Evolutionary conservation across 2,113 vertebrate species (phyloP), one percentile per base, ranked within the genome.

Genomic region (Origma solitaria): DNA sequence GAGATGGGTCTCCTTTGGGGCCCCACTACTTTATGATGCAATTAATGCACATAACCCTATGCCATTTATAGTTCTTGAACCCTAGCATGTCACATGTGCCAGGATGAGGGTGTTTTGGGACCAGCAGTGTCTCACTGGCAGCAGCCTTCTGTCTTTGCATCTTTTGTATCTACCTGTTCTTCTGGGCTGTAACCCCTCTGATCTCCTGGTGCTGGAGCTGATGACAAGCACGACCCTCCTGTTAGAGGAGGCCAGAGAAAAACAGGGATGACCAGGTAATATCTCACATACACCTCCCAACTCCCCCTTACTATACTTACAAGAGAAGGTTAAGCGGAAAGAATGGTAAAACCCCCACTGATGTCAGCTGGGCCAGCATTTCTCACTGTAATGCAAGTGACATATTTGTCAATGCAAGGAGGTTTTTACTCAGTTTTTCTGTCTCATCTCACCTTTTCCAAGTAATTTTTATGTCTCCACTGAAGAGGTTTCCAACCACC

Each of bases 11-110:
- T 92, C 86, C 82, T 82, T 53, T 33, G 73, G 66, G 81, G 49
- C 38, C 28, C 13, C 22, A 79, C 61, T 84, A 49, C 60, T 77
- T 89, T 37, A 87, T 68, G 84, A 68, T 85, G 73, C 66, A 95
- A 82, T 93, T 72, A 90, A 93, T 79, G 79, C 79, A 92, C 57
- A 68, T 53, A 80, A 85, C 60, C 62, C 64, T 24, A 15, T 47
- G 80, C 82, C 68, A 69, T 72, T 87, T 73, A n/a, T 2, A 86
- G 88, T 27, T 80, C 37, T 73, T 0, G 0, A 86, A 30, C 62
- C 33, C 57, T 47, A 25, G 40, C 0, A 0, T 45, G 57, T 15
- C 6, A 2, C 2, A 30, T 27, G 60, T 51, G 47, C 38, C 30
- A 30, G 60, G 64, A 66, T 18, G 23, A 61, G 0, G 3, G 40